Conservation (phyloP, 2,797 vertebrate species). For the Lithobates pipiens region DNA sequence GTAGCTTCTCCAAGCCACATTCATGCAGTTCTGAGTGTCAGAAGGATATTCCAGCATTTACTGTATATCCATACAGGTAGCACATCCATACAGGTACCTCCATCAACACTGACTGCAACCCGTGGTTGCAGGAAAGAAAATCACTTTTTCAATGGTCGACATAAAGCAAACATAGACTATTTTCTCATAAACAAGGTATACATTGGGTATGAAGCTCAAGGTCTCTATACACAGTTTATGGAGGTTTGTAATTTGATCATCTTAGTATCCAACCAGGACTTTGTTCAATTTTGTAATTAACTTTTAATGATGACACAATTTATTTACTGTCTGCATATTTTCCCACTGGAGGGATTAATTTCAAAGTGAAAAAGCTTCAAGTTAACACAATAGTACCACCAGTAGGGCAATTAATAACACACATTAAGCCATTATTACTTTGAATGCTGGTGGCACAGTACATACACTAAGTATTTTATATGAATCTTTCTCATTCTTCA, state of each 20-base stretch:
- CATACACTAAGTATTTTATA: not conserved
- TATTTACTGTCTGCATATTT: not conserved
- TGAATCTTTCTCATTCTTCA: not conserved
- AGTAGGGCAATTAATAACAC: not conserved
- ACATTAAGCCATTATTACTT: not conserved
- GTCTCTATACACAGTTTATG: not conserved
- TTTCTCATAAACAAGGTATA: not conserved
- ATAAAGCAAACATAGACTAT: no score
- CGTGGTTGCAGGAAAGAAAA: no score
- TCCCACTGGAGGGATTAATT: not conserved
- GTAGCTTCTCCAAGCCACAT: no score
- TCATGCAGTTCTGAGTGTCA: no score
- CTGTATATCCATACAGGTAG: no score
- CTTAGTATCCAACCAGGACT: not conserved
- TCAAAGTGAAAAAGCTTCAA: not conserved
- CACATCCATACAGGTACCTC: no score
- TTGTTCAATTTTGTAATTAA: not conserved
- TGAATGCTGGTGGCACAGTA: not conserved
- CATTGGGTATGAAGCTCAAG: not conserved
- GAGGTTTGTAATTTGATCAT: slow-evolving; percentile 11
- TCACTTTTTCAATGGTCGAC: no score
- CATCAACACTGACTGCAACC: no score
- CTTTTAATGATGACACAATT: not conserved
- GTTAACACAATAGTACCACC: not conserved
- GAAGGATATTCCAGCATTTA: no score